A percentile compares a stretch with the other conserved stretches of the same genome.
phyloP scores from a whole-genome alignment of 2,888 invertebrate genomes.

The Alentia gelatinosa region DNA sequence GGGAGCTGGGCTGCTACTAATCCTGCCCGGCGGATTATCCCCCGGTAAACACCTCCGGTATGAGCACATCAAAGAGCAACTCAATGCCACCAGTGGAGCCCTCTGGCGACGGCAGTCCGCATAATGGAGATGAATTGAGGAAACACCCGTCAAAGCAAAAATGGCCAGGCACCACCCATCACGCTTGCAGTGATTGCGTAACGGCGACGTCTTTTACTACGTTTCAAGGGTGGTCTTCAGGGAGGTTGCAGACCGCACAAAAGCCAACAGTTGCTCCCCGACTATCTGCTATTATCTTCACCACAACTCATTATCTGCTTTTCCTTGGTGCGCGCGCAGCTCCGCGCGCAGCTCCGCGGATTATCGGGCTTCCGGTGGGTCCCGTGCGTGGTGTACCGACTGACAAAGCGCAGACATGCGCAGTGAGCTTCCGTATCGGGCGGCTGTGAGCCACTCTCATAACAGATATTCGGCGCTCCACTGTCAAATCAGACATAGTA shows the following conservation, averaged over 20 bases:
- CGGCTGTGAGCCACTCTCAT: too few species aligned
- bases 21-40: too few species aligned
- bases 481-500: too few species aligned
- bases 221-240: background rate
- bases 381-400: too few species aligned
- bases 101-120: background rate
- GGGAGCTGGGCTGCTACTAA: too few species aligned
- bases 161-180: background rate
- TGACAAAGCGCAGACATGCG: background rate
- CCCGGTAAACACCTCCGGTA: background rate
- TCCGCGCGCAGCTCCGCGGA: background rate
- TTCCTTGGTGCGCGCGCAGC: background rate
- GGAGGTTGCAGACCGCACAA: background rate
- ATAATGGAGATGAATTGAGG: conserved; percentile 29
- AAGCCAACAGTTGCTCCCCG: background rate
- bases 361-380: background rate
- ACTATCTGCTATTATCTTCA: background rate
- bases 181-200: background rate
- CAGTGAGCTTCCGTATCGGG: too few species aligned
- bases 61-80: background rate
- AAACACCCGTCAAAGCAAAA: background rate
- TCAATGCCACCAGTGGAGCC: too few species aligned
- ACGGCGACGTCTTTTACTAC: background rate
- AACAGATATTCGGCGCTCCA: too few species aligned
- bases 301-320: background rate